phyloP scores from a whole-genome alignment of 2,113 vertebrate genomes.

The Rhagologus leucostigma region DNA sequence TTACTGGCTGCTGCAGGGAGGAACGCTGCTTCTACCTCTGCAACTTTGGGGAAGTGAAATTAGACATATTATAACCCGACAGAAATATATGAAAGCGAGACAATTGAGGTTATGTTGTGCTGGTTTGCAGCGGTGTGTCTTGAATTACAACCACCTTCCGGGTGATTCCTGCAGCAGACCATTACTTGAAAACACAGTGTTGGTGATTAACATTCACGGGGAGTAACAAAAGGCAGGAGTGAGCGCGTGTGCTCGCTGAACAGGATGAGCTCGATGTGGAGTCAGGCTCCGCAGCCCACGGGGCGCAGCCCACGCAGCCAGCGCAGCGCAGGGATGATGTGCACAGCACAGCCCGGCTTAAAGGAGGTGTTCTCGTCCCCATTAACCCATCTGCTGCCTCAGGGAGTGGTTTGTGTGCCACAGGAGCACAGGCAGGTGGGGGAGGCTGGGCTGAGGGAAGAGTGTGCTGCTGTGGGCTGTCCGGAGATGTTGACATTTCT shows the following conservation, averaged over 20 bases:
- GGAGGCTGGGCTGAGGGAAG: accelerated
- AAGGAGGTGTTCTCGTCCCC: not conserved
- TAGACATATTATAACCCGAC: not conserved
- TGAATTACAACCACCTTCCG: not conserved
- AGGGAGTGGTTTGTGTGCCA: accelerated
- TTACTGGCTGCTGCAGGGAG: not conserved
- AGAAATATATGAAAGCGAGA: not conserved
- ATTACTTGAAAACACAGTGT: not conserved
- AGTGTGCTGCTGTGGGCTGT: not conserved
- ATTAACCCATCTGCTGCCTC: not conserved
- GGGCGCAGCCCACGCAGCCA: not conserved
- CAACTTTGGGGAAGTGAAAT: slow-evolving; percentile 26
- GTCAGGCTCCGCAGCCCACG: not conserved
- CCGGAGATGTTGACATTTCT: not conserved
- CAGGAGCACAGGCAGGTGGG: not conserved
- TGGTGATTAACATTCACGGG: not conserved
- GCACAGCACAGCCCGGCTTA: accelerated
- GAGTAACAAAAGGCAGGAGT: not conserved
- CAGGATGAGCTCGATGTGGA: not conserved
- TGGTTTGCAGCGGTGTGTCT: not conserved
- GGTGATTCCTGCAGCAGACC: not conserved
- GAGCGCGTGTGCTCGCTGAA: not conserved
- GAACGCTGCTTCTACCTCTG: not conserved
- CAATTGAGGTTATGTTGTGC: not conserved
- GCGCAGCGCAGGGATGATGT: not conserved